Evolutionary conservation across 64 coral and sea anemone species (phyloP), one percentile per base, ranked within the genome.

Genomic region (Porites lutea): DNA sequence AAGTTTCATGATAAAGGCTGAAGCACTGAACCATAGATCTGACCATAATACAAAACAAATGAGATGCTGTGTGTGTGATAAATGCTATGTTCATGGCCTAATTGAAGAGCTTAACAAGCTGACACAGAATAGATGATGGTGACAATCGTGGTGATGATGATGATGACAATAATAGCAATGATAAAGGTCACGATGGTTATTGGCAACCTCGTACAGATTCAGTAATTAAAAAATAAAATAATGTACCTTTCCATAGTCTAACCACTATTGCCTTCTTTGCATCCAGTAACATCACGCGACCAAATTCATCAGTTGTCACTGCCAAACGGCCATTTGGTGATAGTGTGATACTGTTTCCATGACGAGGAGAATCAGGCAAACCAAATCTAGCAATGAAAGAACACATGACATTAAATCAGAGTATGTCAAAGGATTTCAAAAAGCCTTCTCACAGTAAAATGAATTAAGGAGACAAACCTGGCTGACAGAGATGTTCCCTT

Each of bases 271-370:
- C 94, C 83, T 92, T 88, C 63, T 91, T 94, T n/a, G 88, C 77
- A 72, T 95, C 94, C 23, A 99, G 72, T 86, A 99, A 52, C 88
- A 99, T 93, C 4, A 99, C 97, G 10, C 97, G 77, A 51, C 97
- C 97, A 96, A 96, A 99, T 13, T 99, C 97, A 89, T 99, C 97
- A 57, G 97, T 99, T 2, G 91, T 96, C 16, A 95, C 97, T 20
- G 97, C 97, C 48, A 99, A 59, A 50, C 86, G 95, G n/a, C 94
- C 94, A 82, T 96, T 93, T 13, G 97, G 97, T 51, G 97, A 88
- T 59, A 99, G 75, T 13, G 54, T 99, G 72, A 99, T 99, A 72
- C 83, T 96, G 55, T 13, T 92, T 2, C 97, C 97, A 71, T 86
- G 77, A 3, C 97, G 97, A 88, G 48, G 91, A 57, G 82, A 77